Percentiles rank a stretch among this genome's conserved stretches.
phyloP scores from a whole-genome alignment of 2,888 invertebrate genomes.

The Erpobdella octoculata region DNA sequence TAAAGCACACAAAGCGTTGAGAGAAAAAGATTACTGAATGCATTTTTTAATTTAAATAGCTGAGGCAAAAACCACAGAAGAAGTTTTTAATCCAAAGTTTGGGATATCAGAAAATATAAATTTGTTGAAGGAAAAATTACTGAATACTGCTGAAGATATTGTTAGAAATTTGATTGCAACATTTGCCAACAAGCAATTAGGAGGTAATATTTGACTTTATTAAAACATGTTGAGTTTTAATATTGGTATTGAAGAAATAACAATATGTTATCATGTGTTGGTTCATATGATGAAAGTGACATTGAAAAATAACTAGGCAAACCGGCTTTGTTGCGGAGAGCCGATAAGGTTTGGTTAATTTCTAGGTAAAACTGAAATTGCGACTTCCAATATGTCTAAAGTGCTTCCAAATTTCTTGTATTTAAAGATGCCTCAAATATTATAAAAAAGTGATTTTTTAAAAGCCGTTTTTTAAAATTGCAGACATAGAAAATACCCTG shows the following conservation, averaged over 20 bases:
- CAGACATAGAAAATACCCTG: not conserved
- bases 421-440: not conserved
- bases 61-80: not conserved
- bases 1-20: not conserved
- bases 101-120: not conserved
- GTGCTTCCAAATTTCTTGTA: too few relatives aligned
- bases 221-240: too few relatives aligned
- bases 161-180: too few relatives aligned
- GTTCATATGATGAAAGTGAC: too few relatives aligned
- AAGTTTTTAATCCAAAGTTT: not conserved
- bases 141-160: not conserved
- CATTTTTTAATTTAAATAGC: not conserved
- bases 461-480: not conserved
- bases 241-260: too few relatives aligned
- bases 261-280: too few relatives aligned
- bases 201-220: not conserved
- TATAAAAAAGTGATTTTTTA: not conserved
- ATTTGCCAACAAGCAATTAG: slow-evolving; percentile 1
- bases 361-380: not conserved
- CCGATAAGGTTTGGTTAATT: not conserved
- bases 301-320: not conserved
- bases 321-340: not conserved
- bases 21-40: not conserved
- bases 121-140: not conserved
- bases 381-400: too few relatives aligned